Conservation (phyloP, 1,140 invertebrate species). For the Macrosteles quadrilineatus region DNA sequence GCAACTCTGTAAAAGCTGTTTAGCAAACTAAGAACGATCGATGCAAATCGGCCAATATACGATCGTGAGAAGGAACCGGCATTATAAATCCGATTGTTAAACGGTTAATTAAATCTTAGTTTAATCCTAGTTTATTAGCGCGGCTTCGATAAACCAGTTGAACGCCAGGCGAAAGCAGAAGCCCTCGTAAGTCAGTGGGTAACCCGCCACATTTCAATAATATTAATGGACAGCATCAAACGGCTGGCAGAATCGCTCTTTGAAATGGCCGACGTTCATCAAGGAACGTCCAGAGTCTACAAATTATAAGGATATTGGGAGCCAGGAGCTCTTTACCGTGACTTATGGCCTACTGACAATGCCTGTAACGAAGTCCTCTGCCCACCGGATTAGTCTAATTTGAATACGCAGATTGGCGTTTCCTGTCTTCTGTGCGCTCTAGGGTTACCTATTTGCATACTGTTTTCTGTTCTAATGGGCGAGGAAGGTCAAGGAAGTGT, state of each 20-base stretch:
- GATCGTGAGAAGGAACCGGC: not conserved
- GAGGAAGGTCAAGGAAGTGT: too few species aligned
- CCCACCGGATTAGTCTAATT: slow-evolving; percentile 24
- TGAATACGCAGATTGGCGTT: slow-evolving; percentile 24
- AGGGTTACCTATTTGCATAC: not conserved
- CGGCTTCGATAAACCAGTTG: slow-evolving; percentile 4
- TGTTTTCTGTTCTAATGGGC: not conserved
- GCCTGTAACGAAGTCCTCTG: slow-evolving; percentile 15
- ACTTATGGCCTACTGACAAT: slow-evolving; percentile 19
- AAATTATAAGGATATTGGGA: slow-evolving; percentile 14
- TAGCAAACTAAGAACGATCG: not conserved
- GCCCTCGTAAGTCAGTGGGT: not conserved
- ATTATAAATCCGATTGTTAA: not conserved
- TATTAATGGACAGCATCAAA: slow-evolving; percentile 21
- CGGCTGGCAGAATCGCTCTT: slow-evolving; percentile 3
- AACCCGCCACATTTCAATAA: slow-evolving; percentile 10
- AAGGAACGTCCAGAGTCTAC: not conserved
- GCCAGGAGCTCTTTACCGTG: slow-evolving; percentile 9
- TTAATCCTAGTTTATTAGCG: slow-evolving; percentile 14
- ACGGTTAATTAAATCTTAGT: slow-evolving; percentile 20
- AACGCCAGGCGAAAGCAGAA: not conserved
- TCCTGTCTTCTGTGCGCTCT: not conserved
- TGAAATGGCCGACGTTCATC: slow-evolving; percentile 20
- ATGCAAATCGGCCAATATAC: slow-evolving; percentile 12
- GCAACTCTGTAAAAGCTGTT: not conserved